These are phyloP conservation scores for Astreopora myriophthalma DNA, from an alignment of 64 coral and sea anemone species.

Conservation along the genomic window DNA sequence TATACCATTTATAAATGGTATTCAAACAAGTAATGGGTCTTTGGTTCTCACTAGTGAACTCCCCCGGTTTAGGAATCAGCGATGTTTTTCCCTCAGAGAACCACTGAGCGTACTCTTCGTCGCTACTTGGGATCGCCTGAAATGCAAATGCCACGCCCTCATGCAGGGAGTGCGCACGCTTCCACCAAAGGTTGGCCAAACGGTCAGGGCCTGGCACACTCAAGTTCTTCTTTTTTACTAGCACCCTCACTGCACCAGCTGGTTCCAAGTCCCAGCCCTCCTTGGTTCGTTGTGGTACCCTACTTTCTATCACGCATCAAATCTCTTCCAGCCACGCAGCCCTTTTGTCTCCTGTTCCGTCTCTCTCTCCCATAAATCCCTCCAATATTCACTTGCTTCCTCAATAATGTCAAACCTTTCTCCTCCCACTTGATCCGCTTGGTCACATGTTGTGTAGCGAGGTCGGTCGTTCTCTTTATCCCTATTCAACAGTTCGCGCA, in stretches of 20 bases:
- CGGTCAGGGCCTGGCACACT: not conserved
- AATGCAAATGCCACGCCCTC: not conserved
- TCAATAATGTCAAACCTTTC: too few relatives aligned
- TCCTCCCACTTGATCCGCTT: too few relatives aligned
- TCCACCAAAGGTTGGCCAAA: not conserved
- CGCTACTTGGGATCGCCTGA: not conserved
- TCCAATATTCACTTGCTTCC: too few relatives aligned
- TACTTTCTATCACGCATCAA: too few relatives aligned
- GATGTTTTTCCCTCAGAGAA: not conserved
- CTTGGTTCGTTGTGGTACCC: too few relatives aligned
- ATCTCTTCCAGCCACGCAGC: too few relatives aligned
- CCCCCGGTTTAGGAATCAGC: not conserved
- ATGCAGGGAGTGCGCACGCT: not conserved
- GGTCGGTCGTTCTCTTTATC: too few relatives aligned
- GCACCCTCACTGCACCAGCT: not conserved
- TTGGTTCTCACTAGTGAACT: not conserved
- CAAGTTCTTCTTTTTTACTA: not conserved
- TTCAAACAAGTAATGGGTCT: not conserved
- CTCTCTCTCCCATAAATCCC: too few relatives aligned
- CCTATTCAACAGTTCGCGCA: too few relatives aligned
- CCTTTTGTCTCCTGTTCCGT: too few relatives aligned
- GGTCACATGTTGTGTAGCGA: too few relatives aligned
- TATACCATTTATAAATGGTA: not conserved
- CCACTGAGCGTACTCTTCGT: not conserved
- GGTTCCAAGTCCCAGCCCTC: not conserved